Evolutionary conservation across 1,140 invertebrate species (phyloP).

Genomic region (Mesaphorura yosii): DNA sequence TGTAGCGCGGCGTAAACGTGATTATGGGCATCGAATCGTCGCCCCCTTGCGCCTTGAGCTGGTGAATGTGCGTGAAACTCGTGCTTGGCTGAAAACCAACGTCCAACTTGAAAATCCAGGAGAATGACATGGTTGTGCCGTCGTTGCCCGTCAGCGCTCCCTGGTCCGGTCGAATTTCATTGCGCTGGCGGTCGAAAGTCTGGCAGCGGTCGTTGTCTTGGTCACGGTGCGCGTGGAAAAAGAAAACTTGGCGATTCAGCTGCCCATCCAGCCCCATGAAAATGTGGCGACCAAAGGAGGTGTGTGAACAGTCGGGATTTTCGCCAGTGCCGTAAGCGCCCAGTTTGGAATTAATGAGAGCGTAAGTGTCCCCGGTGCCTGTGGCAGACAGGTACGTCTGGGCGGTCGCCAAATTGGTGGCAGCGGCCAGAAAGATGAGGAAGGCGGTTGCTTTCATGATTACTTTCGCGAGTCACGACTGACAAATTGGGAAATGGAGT

Average conservation of each 20-base stretch:
- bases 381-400: constrained; percentile 6
- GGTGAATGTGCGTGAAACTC: constrained; percentile 15
- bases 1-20: constrained; percentile 6
- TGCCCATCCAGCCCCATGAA: constrained; percentile 3
- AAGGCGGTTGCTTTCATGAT: too few species aligned
- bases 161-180: constrained; percentile 15
- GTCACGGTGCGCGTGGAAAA: constrained; percentile 13
- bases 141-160: constrained; percentile 2
- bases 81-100: constrained; percentile 18
- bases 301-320: constrained; percentile 12
- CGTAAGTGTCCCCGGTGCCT: constrained; percentile 14
- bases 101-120: constrained; percentile 23
- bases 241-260: constrained; percentile 11
- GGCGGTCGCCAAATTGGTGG: too few species aligned
- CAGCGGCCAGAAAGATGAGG: too few species aligned
- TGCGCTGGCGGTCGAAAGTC: constrained; percentile 18
- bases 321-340: constrained; percentile 1
- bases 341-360: neutral
- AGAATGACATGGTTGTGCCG: constrained; percentile 12
- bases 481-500: too few species aligned
- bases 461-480: too few species aligned
- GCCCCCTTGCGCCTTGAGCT: constrained; percentile 21
- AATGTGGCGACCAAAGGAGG: constrained; percentile 9
- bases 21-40: constrained; percentile 14
- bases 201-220: constrained; percentile 20